These are phyloP conservation scores for Cerastoderma edule DNA, from an alignment of 2,888 invertebrate species.

Conservation along the genomic window DNA sequence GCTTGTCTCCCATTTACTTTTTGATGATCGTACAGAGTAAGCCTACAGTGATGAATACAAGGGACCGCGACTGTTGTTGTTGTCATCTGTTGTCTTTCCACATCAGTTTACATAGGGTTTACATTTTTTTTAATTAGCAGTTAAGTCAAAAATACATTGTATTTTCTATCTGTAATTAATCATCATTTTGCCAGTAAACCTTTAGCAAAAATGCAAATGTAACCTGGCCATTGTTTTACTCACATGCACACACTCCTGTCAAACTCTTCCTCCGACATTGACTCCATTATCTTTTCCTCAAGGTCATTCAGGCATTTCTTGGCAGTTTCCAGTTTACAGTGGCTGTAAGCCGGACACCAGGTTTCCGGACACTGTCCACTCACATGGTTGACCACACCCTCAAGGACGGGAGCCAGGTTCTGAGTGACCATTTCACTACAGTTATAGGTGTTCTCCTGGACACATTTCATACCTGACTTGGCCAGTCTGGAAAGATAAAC, in stretches of 20 bases:
- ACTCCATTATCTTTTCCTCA: slow-evolving; percentile 7
- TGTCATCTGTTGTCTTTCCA: too few species aligned
- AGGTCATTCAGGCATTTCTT: slow-evolving; percentile 32
- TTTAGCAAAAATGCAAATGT: too few species aligned
- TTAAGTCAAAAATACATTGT: too few species aligned
- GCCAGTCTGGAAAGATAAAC: slow-evolving; percentile 34
- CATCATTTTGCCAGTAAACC: too few species aligned
- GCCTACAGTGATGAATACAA: too few species aligned
- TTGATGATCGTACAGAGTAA: too few species aligned
- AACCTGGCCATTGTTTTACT: too few species aligned
- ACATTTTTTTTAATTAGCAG: too few species aligned
- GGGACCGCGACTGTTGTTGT: too few species aligned
- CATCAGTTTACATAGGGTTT: too few species aligned
- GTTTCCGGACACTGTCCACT: slow-evolving; percentile 37
- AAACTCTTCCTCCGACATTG: slow-evolving; percentile 9
- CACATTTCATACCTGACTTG: slow-evolving; percentile 44
- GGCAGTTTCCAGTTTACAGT: slow-evolving; percentile 38
- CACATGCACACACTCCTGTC: slow-evolving; percentile 35
- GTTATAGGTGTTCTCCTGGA: slow-evolving; percentile 44
- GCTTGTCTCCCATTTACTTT: too few species aligned
- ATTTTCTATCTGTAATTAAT: too few species aligned
- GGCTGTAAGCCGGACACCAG: slow-evolving; percentile 41
- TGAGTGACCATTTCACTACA: slow-evolving; percentile 23
- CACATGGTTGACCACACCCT: slow-evolving; percentile 30
- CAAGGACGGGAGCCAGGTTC: slow-evolving; percentile 14